phyloP scores from a whole-genome alignment of 1,140 invertebrate species.

The Psix sp. region DNA sequence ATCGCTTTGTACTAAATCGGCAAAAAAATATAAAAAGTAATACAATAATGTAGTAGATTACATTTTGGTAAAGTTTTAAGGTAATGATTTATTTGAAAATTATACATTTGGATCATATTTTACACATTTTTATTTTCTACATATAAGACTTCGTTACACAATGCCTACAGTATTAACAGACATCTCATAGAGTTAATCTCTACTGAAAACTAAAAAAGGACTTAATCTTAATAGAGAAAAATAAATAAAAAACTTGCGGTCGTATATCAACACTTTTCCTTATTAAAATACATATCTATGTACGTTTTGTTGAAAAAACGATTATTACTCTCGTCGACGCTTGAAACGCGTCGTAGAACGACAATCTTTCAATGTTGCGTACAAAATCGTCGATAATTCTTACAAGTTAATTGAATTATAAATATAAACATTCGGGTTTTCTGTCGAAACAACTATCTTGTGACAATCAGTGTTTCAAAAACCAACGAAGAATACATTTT shows the following conservation, averaged over 20 bases:
- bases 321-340: constrained; percentile 23
- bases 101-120: constrained; percentile 58
- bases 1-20: no score
- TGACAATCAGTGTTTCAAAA: constrained; percentile 8
- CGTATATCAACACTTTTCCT: constrained; percentile 42
- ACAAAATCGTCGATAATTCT: constrained; percentile 47
- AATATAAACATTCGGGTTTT: constrained; percentile 36
- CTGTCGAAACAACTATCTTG: not conserved
- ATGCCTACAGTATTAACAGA: constrained; percentile 44
- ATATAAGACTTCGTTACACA: constrained; percentile 50
- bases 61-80: constrained; percentile 28
- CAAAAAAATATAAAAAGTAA: no score
- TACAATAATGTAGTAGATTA: constrained; percentile 1
- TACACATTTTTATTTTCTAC: constrained; percentile 47
- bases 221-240: constrained; percentile 39
- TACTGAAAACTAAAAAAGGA: constrained; percentile 42
- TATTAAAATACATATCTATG: constrained; percentile 56
- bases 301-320: constrained; percentile 48
- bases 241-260: constrained; percentile 47
- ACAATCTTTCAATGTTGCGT: constrained; percentile 38
- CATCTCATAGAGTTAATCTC: constrained; percentile 28
- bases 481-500: not conserved
- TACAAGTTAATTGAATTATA: constrained; percentile 45
- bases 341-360: no score
- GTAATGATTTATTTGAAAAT: constrained; percentile 56